phyloP scores from a whole-genome alignment of 2,113 vertebrate genomes.

The Brachyistius frenatus region DNA sequence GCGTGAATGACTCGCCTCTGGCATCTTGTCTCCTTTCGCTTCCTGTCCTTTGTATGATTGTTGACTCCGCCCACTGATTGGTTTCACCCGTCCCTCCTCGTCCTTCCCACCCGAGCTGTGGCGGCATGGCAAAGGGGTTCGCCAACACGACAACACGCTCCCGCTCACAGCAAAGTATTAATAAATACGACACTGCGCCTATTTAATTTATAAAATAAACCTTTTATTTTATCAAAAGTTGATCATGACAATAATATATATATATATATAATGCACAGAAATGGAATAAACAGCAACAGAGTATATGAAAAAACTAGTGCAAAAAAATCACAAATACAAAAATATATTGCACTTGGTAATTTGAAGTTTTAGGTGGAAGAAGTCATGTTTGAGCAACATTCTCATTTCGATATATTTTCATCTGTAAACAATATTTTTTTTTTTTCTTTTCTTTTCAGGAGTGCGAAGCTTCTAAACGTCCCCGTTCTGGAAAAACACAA shows the following conservation, averaged over 20 bases:
- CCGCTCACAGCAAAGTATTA: not conserved
- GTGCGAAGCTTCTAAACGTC: constrained; percentile 37
- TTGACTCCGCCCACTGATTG: no score
- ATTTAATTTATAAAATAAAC: constrained; percentile 75
- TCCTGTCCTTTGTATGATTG: no score
- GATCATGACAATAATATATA: constrained; percentile 66
- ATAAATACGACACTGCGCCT: not conserved
- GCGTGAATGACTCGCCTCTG: no score
- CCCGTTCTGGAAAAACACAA: not conserved
- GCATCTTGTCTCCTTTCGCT: no score
- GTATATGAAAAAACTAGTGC: constrained; percentile 74
- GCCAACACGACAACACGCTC: no score
- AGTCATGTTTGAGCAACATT: constrained; percentile 71
- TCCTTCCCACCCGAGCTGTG: no score
- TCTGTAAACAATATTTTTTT: constrained; percentile 75
- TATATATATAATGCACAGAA: constrained; percentile 71
- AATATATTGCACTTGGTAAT: constrained; percentile 81
- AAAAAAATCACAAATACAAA: constrained; percentile 74
- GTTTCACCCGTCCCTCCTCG: no score
- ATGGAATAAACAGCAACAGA: constrained; percentile 73
- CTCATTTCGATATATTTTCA: constrained; percentile 50
- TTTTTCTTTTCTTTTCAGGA: constrained; percentile 25
- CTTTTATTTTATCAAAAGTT: constrained; percentile 78
- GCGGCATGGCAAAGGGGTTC: no score
- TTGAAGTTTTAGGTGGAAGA: constrained; percentile 71